Evolutionary conservation across 2,888 invertebrate species (phyloP), one percentile per base, ranked within the genome.

Genomic region (Drosophila pseudotakahashii): DNA sequence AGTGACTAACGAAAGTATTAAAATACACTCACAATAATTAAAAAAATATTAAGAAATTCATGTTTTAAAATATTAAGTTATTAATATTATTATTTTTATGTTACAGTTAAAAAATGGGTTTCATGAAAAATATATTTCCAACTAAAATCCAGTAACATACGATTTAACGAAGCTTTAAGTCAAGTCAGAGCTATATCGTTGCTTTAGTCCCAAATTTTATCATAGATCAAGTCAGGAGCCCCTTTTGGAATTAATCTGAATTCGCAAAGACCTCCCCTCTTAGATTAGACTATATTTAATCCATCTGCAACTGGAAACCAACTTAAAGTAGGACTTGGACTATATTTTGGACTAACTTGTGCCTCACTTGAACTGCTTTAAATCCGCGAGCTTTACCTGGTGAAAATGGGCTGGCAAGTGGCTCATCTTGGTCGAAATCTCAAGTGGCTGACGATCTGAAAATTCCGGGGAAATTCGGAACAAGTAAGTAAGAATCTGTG

Each of bases 361-460:
- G 50, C 10, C 45, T 36, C 62, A 66, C 58, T 72, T 73, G 73
- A 74, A 68, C 72, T 48, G 60, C 32, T 53, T 73, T 76, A 79
- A 75, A 64, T 73, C 68, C 42, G 10, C 23, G 26, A 73, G 55
- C 70, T 73, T 64, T 48, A 26, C 34, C 11, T 44, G 54, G 11
- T 9, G 47, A 42, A 60, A 62, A 62, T 48, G 60, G 54, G 55
- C 58, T 66, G 82, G 66, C 72, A 58, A 75, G 76, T 88, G 81
- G 78, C 78, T 50, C 57, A 73, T 63, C 55, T 48, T 7, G 9
- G 44, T 39, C 32, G 30, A 58, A 30, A 73, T 77, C 63, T 81
- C 75, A 74, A 81, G 73, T 69, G 73, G 67, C 41, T 54, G 37
- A 5, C 30, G 52, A 13, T 30, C n/a, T 10, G 30, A 36, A 13